phyloP scores from a whole-genome alignment of 2,797 vertebrate species.

The Myioborus melanocephalus region DNA sequence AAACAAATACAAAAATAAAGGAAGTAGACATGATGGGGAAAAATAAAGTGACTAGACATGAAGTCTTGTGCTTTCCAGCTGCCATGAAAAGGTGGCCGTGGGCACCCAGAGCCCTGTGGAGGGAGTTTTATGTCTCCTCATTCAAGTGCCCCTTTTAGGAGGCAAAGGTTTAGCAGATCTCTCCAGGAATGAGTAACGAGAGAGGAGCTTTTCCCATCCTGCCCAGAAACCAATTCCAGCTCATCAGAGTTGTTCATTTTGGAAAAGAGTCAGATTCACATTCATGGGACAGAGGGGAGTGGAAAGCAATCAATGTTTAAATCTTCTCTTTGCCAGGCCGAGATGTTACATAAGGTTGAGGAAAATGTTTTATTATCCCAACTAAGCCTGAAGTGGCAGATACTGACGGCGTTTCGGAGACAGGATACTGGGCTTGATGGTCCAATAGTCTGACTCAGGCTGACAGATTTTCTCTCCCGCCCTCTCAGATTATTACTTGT shows the following conservation, averaged over 20 bases:
- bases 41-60: constrained; percentile 56
- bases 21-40: constrained; percentile 58
- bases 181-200: constrained; percentile 54
- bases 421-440: constrained; percentile 48
- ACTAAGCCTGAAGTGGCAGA: constrained; percentile 50
- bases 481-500: constrained; percentile 56
- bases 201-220: constrained; percentile 64
- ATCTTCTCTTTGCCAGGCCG: constrained; percentile 55
- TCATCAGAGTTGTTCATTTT: constrained; percentile 69
- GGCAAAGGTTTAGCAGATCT: constrained; percentile 36
- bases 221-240: constrained; percentile 68
- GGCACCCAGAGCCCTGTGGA: background rate
- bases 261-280: constrained; percentile 53
- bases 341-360: constrained; percentile 67
- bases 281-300: constrained; percentile 62
- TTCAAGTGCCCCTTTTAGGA: constrained; percentile 30
- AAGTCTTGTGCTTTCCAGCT: constrained; percentile 44
- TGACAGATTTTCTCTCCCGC: constrained; percentile 51
- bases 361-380: constrained; percentile 69
- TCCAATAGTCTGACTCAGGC: constrained; percentile 63
- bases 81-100: background rate
- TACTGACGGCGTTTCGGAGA: constrained; percentile 56
- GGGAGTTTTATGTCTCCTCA: background rate
- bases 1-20: constrained; percentile 68
- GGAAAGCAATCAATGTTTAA: constrained; percentile 67